Evolutionary conservation across 2,113 vertebrate genomes (phyloP).

Genomic region (Mastomys natalensis): DNA sequence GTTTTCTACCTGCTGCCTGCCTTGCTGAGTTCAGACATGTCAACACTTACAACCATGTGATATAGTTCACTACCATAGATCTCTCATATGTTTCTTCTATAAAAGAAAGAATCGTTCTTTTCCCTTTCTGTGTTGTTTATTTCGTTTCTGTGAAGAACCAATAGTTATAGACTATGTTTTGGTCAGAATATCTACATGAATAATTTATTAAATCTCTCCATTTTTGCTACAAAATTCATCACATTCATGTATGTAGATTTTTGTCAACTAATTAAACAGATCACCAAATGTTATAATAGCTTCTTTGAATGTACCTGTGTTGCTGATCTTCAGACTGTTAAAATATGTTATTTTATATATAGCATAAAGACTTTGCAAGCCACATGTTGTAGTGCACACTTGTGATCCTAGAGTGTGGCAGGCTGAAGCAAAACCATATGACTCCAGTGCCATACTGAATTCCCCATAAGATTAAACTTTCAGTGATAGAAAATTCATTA

Average conservation of each 20-base stretch:
- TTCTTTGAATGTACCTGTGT: not conserved
- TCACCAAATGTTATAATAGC: not conserved
- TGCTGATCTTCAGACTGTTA: not conserved
- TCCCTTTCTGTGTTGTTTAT: not conserved
- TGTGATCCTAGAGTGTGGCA: not conserved
- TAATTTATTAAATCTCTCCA: not conserved
- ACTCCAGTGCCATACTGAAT: not conserved
- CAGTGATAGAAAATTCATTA: not conserved
- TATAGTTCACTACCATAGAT: not conserved
- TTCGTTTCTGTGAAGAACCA: not conserved
- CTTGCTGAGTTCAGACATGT: not conserved
- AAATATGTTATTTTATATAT: not conserved
- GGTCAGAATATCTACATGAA: not conserved
- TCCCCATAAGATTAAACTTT: not conserved
- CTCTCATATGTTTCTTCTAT: not conserved
- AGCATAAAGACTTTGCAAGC: not conserved
- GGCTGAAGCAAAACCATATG: too few species aligned
- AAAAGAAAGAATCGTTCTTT: not conserved
- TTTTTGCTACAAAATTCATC: not conserved
- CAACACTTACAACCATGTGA: too few species aligned
- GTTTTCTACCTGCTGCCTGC: not conserved
- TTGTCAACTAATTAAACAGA: not conserved
- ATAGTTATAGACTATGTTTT: not conserved
- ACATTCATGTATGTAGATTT: not conserved
- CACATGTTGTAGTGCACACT: not conserved